These are phyloP conservation scores for Hippocampus mohnikei DNA, from an alignment of 2,113 vertebrate genomes.

Conservation along the genomic window DNA sequence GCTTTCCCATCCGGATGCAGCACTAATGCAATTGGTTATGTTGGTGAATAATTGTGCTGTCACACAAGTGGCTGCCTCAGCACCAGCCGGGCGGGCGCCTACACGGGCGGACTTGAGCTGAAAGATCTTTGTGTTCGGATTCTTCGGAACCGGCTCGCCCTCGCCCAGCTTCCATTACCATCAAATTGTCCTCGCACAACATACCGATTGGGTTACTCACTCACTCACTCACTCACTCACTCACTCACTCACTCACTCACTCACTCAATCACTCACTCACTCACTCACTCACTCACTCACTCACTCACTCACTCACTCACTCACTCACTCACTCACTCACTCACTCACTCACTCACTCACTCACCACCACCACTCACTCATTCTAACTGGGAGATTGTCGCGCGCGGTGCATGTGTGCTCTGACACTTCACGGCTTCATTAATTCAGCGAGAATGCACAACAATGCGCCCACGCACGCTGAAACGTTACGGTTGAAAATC, in stretches of 20 bases:
- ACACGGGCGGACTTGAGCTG: constrained; percentile 55
- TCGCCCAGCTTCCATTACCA: constrained; percentile 58
- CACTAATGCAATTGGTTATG: constrained; percentile 61
- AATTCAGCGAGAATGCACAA: constrained; percentile 7
- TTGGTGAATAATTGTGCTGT: constrained; percentile 69
- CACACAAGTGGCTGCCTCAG: constrained; percentile 67
- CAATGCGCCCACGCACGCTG: background rate
- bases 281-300: too few relatives aligned
- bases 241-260: too few relatives aligned
- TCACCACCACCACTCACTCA: too few relatives aligned
- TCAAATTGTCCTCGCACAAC: constrained; percentile 51
- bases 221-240: too few relatives aligned
- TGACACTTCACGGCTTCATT: constrained; percentile 31
- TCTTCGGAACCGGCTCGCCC: constrained; percentile 40
- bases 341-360: too few relatives aligned
- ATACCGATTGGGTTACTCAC: constrained; percentile 55
- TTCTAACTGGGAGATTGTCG: constrained; percentile 40
- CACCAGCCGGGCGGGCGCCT: constrained; percentile 49
- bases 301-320: too few relatives aligned
- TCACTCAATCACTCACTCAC: constrained; percentile 7
- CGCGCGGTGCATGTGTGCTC: constrained; percentile 12
- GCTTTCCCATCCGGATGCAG: constrained; percentile 37
- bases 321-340: too few relatives aligned
- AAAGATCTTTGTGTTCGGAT: constrained; percentile 57
- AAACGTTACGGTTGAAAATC: background rate